phyloP scores from a whole-genome alignment of 2,888 invertebrate species.

The Doris montereyensis region DNA sequence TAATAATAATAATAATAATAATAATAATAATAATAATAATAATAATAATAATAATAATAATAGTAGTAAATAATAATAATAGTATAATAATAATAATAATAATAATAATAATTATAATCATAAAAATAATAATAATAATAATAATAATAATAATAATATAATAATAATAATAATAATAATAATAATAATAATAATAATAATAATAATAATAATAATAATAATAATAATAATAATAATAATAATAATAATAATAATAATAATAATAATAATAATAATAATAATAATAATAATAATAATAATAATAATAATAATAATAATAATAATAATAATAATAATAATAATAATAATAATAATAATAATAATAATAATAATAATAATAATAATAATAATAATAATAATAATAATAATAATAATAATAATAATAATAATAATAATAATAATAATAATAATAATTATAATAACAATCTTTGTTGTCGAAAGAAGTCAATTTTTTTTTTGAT shows the following conservation, averaged over 20 bases:
- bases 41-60: neutral
- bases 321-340: neutral
- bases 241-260: neutral
- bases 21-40: neutral
- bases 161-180: neutral
- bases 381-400: too few relatives aligned
- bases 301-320: neutral
- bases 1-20: too few relatives aligned
- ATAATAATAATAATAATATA: neutral
- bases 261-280: neutral
- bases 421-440: too few relatives aligned
- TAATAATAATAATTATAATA: too few relatives aligned
- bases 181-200: neutral
- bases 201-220: neutral
- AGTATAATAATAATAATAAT: neutral
- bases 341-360: slow-evolving; percentile 1
- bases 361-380: neutral
- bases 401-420: too few relatives aligned
- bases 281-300: neutral
- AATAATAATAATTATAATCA: neutral
- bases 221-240: neutral
- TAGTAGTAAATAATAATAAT: neutral
- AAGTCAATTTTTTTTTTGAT: too few relatives aligned
- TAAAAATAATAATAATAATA: neutral
- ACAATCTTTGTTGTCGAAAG: too few relatives aligned